Percentiles rank a stretch among this genome's conserved stretches.
These are phyloP conservation scores for Bufotes viridis DNA, from an alignment of 2,797 vertebrate genomes.

Conservation along the genomic window DNA sequence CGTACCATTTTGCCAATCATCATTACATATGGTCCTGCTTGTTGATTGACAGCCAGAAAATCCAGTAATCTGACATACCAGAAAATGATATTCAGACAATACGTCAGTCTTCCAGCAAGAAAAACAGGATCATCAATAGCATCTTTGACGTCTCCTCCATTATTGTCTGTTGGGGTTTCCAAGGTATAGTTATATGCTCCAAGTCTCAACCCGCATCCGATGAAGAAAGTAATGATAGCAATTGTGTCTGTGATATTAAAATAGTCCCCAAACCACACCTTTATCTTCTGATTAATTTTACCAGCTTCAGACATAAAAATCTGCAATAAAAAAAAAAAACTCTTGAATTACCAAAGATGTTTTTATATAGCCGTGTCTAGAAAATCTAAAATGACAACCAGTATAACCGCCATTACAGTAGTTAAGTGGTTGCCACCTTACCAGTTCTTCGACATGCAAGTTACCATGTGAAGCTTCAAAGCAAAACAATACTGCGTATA, in stretches of 20 bases:
- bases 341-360: neutral
- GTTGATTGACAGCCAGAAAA: constrained; percentile 96
- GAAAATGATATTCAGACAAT: constrained; percentile 99
- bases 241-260: constrained; percentile 96
- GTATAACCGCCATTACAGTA: neutral
- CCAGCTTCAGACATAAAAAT: constrained; percentile 99
- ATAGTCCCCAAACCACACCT: constrained; percentile 97
- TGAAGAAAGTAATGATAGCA: constrained; percentile 92
- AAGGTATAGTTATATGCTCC: constrained; percentile 76
- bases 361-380: neutral
- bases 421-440: neutral
- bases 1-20: constrained; percentile 99
- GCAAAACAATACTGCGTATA: no score
- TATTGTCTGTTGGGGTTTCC: constrained; percentile 57
- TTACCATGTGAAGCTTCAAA: no score
- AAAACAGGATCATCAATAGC: constrained; percentile 69
- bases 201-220: constrained; percentile 92
- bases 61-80: constrained; percentile 98
- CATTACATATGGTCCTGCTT: constrained; percentile 98
- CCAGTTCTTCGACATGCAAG: neutral
- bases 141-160: neutral
- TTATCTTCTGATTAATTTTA: constrained; percentile 96
- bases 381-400: neutral
- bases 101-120: constrained; percentile 87
- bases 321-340: constrained; percentile 71